phyloP scores from a whole-genome alignment of 2,113 vertebrate genomes.

The Pelecanus crispus region DNA sequence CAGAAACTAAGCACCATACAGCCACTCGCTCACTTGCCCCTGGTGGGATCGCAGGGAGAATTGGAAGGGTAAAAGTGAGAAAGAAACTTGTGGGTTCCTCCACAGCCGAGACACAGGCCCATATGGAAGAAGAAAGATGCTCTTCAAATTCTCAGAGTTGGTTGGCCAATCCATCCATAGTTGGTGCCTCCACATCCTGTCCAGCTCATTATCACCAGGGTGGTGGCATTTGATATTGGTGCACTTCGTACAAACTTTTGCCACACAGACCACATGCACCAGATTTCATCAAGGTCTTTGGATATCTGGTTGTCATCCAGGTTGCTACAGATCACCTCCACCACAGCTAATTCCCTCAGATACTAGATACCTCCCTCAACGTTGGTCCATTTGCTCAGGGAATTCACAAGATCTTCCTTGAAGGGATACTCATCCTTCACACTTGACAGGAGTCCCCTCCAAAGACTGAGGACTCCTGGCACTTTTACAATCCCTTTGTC shows the following conservation, averaged over 20 bases:
- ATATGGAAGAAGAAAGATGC: background rate
- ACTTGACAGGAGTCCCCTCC: background rate
- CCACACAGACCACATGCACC: fast-evolving
- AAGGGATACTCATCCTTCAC: background rate
- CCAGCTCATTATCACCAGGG: background rate
- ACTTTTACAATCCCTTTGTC: background rate
- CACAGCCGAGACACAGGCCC: background rate
- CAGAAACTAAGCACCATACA: background rate
- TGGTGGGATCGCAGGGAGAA: background rate
- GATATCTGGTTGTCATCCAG: background rate
- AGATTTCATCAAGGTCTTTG: background rate
- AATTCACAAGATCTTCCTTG: background rate
- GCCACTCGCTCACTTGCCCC: fast-evolving
- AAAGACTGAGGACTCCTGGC: background rate
- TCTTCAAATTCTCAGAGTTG: background rate
- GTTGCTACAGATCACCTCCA: background rate
- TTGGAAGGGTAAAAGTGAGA: background rate
- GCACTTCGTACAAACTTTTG: background rate
- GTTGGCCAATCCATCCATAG: background rate
- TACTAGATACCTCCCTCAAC: background rate
- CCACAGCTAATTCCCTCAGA: background rate
- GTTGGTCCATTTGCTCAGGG: background rate
- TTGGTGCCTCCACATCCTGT: background rate
- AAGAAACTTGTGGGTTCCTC: background rate
- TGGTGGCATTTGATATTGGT: fast-evolving